phyloP scores from a whole-genome alignment of 2,113 vertebrate genomes.

The Atrichornis clamosus region DNA sequence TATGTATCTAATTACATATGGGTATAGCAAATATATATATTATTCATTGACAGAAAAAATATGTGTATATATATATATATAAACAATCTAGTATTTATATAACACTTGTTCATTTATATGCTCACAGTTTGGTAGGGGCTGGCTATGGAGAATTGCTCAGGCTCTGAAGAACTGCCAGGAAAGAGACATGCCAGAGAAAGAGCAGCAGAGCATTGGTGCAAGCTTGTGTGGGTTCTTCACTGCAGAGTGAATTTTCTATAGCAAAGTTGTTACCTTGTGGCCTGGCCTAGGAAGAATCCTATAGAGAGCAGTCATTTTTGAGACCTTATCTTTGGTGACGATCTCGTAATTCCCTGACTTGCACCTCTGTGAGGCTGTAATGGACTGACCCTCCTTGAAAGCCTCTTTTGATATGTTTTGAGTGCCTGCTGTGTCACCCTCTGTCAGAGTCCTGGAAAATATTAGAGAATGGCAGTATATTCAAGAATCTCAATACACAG shows the following conservation, averaged over 20 bases:
- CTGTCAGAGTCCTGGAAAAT: background rate
- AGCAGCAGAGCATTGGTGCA: background rate
- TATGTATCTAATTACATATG: background rate
- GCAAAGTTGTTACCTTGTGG: background rate
- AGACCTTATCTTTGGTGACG: background rate
- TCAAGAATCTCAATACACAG: background rate
- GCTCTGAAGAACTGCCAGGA: background rate
- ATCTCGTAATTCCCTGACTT: background rate
- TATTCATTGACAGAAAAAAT: background rate
- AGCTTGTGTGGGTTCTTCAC: background rate
- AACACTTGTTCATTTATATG: background rate
- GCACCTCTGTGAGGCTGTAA: background rate
- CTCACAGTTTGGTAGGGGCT: background rate
- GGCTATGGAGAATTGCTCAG: background rate
- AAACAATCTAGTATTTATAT: background rate
- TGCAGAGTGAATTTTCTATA: background rate
- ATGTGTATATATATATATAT: background rate
- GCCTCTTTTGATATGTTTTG: background rate
- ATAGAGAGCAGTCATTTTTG: background rate
- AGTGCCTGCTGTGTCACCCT: background rate
- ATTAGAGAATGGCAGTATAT: background rate
- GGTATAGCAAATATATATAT: background rate
- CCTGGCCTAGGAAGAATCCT: background rate
- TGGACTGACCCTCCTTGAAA: background rate
- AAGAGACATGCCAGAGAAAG: background rate